Percentiles rank a stretch among this genome's conserved stretches.
Conservation (phyloP, 2,113 vertebrate genomes). For the Syngnathus typhle region DNA sequence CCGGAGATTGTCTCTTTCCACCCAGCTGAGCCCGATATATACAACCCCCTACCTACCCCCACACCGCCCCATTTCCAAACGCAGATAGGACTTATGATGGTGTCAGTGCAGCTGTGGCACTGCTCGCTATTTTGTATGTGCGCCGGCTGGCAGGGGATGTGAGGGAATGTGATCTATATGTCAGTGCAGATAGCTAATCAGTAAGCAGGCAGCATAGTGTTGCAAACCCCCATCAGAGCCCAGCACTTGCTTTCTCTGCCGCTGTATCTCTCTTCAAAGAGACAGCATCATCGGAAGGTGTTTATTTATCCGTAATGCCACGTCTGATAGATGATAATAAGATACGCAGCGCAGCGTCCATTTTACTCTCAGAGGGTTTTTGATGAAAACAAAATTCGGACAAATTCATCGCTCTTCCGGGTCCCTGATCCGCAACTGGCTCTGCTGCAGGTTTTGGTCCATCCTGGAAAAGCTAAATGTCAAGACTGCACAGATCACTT, state of each 20-base stretch:
- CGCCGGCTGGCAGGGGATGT: conserved; percentile 4
- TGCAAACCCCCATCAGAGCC: conserved; percentile 17
- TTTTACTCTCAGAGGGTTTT: conserved; percentile 37
- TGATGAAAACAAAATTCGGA: conserved; percentile 22
- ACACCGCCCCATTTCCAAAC: conserved; percentile 27
- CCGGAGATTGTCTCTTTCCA: conserved; percentile 25
- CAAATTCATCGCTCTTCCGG: conserved; percentile 31
- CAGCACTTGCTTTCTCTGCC: conserved; percentile 15
- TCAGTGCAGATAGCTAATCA: conserved; percentile 57
- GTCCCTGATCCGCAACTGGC: conserved; percentile 5
- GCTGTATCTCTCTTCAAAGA: not conserved
- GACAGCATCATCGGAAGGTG: conserved; percentile 30
- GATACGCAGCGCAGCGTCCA: conserved; percentile 24
- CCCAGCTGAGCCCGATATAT: conserved; percentile 53
- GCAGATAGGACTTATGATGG: conserved; percentile 38
- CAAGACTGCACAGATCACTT: conserved; percentile 33
- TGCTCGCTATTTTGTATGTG: conserved; percentile 14
- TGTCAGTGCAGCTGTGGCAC: conserved; percentile 46
- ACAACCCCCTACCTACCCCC: conserved; percentile 1
- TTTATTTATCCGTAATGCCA: conserved; percentile 32
- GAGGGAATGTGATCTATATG: conserved; percentile 42
- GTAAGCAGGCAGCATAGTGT: conserved; percentile 52
- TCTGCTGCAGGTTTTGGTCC: conserved; percentile 27
- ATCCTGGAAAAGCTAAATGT: conserved; percentile 30
- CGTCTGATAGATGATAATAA: conserved; percentile 50